Evolutionary conservation across 1,140 invertebrate genomes (phyloP).

Genomic region (Riptortus pedestris): DNA sequence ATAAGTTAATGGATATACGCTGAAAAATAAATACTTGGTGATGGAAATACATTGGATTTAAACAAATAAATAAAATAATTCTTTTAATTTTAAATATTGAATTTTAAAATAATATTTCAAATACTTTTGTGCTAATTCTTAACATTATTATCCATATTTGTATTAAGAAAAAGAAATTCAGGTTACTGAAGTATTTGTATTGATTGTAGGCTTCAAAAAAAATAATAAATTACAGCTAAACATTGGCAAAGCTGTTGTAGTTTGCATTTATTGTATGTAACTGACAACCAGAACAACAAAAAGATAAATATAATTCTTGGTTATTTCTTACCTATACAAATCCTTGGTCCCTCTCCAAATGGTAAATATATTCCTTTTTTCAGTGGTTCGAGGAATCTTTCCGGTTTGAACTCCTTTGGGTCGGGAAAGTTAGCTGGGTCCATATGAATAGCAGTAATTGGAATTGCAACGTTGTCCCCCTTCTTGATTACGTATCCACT

Average conservation of each 20-base stretch:
- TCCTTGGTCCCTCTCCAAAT: conserved; percentile 48
- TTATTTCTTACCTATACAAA: conserved; percentile 40
- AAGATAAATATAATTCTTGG: neutral
- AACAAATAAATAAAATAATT: too few relatives aligned
- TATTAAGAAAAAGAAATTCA: too few relatives aligned
- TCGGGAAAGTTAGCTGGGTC: conserved; percentile 46
- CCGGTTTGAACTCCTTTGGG: conserved; percentile 53
- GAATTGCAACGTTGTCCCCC: conserved; percentile 36
- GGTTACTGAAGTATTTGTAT: neutral
- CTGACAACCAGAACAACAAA: neutral
- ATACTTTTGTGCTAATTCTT: too few relatives aligned
- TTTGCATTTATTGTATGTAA: neutral
- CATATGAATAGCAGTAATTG: conserved; percentile 36
- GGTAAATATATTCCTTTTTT: conserved; percentile 43
- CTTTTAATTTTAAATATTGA: too few relatives aligned
- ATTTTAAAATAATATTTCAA: too few relatives aligned
- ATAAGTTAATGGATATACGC: too few relatives aligned
- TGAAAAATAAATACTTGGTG: too few relatives aligned
- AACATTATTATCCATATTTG: too few relatives aligned
- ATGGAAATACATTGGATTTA: too few relatives aligned
- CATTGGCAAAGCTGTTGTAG: neutral
- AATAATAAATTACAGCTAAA: neutral
- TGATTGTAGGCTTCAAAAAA: neutral
- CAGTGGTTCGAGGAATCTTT: conserved; percentile 44
- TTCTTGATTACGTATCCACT: conserved; percentile 39